Conservation (phyloP, 92 coral and sea anemone species). For the Paramuricea clavata region DNA sequence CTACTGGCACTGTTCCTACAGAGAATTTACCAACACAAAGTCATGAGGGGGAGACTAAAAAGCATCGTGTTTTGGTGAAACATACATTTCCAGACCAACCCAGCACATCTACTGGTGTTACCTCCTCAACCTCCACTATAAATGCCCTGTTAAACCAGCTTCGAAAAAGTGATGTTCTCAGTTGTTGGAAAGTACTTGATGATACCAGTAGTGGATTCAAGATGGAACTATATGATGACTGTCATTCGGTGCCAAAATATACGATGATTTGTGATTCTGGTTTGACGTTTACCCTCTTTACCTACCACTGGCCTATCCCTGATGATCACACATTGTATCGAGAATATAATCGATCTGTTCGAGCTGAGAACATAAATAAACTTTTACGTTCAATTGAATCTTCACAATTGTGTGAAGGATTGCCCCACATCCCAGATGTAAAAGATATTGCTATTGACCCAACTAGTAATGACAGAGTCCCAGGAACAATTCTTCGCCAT, state of each 20-base stretch:
- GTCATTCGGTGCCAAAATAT: too few species aligned
- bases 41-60: too few species aligned
- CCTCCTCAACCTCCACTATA: too few species aligned
- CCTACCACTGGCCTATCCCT: slow-evolving; percentile 2
- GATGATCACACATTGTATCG: background rate
- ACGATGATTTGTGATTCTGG: background rate
- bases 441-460: slow-evolving; percentile 10
- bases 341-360: background rate
- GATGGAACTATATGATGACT: too few species aligned
- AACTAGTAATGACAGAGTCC: background rate
- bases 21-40: too few species aligned
- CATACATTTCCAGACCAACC: too few species aligned
- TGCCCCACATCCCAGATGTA: background rate
- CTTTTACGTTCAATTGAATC: background rate
- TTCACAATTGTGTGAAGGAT: background rate
- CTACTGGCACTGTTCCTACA: too few species aligned
- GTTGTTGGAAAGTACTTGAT: too few species aligned
- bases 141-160: too few species aligned
- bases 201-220: background rate
- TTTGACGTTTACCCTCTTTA: background rate
- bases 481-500: background rate
- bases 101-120: too few species aligned
- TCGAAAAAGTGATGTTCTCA: too few species aligned
- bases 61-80: too few species aligned
- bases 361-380: background rate